Evolutionary conservation across 2,113 vertebrate species (phyloP), one percentile per base, ranked within the genome.

Genomic region (Ondatra zibethicus): DNA sequence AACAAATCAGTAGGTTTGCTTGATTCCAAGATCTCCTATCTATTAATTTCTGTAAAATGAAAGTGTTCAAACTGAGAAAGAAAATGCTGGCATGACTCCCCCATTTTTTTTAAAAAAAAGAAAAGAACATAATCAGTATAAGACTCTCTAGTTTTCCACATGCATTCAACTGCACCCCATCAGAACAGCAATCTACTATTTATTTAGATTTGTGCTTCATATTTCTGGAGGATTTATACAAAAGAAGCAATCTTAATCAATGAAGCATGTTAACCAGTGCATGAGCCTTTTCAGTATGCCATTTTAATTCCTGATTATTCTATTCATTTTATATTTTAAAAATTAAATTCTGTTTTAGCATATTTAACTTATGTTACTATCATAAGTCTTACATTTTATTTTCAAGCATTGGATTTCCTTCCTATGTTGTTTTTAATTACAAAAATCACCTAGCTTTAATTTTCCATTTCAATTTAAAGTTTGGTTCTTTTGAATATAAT

Each of bases 1-100:
- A 97, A 96, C 75, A 95, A 97, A 98, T 96, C 94, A 92, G 89
- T 88, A 96, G 85, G 87, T 90, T 65, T 93, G 80, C 88, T 92
- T 88, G 21, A 42, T 72, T 97, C 52, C 13, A 94, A 93, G 82
- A 93, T 92, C 84, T 93, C 82, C 88, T 93, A 94, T 94, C 94
- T 97, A 82, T 95, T 97, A 96, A 97, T 93, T 97, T 97, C 75
- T 96, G 65, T 73, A 52, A 42, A 92, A 97, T 76, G 52, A 96
- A 92, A 92, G 63, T 92, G 63, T 81, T 94, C 96, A 93, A 96
- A 95, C 88, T 91, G 93, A 97, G 96, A 96, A 85, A 86, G 93
- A 94, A 97, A 97, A 97, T 91, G 50, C 65, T 93, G 13, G 27
- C 92, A 75, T 96, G 73, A 97, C 76, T 97, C 70, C 36, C 31